Base-by-base conservation (phyloP, 1,140 invertebrate species). In the Forficula auricularia region DNA sequence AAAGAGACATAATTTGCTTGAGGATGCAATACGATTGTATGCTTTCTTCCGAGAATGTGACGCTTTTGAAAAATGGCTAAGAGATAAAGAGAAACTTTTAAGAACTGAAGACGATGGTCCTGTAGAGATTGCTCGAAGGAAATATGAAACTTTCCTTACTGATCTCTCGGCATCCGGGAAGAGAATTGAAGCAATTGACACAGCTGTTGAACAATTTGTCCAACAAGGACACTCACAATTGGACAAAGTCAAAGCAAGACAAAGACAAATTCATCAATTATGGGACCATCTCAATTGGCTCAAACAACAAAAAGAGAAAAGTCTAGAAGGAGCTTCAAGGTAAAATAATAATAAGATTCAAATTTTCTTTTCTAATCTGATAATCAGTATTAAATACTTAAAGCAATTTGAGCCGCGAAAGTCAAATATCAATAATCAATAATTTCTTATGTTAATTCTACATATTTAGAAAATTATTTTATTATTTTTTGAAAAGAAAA, bases 31-130 rank as follows among this genome's bases (percentile, higher is more conserved):
- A 43, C 74, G 84, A 48, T 65, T 98, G 13, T 96, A 89, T 60
- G 81, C 79, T 20, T 97, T 97, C 66, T 92, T 91, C 60, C 73
- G 82, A n/a, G 91, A 98, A 57, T 98, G 92, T 64, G 89, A 96
- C 56, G 90, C 95, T 58, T 95, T 98, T 60, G 91, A 96, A 61
- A 79, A 81, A 48, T 98, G 94, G 94, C 92, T 97, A 55, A 82
- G 81, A 52, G 91, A 97, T 44, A 96, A 92, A 57, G 87, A 94
- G 60, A 80, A 83, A 54, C 72, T 92, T 61, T 64, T 97, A 16
- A 67, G 79, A 33, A 71, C 79, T 9, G 85, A 91, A 44, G 89
- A 95, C 50, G 73, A 74, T 10, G 69, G 75, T 12, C 86, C 91
- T 47, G 88, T 97, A n/a, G 87, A 94, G 54, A 86, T 79, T 15